Conservation (phyloP, 2,113 vertebrate genomes). For the Elachura formosa region DNA sequence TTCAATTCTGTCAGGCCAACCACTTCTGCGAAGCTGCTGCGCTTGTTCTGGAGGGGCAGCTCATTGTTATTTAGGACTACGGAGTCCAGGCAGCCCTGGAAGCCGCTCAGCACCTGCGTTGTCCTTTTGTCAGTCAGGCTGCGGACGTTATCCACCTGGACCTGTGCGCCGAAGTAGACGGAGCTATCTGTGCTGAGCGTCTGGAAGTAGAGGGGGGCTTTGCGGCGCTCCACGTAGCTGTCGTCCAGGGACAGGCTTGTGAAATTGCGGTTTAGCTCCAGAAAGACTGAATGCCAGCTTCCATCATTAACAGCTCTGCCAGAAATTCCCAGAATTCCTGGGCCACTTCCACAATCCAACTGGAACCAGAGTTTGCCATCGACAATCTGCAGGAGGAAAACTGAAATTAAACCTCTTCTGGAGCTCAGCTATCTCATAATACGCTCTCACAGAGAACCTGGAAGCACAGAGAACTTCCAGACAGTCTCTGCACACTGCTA, state of each 20-base stretch:
- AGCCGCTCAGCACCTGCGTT: slow-evolving; percentile 81
- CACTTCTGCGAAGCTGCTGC: slow-evolving; percentile 89
- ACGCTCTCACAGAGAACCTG: fast-evolving
- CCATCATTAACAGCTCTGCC: slow-evolving; percentile 88
- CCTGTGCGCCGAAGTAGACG: slow-evolving; percentile 92
- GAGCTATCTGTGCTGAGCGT: slow-evolving; percentile 78
- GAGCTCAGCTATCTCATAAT: neutral
- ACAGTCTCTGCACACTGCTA: neutral
- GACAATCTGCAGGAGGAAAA: slow-evolving; percentile 77
- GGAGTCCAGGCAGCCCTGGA: slow-evolving; percentile 95
- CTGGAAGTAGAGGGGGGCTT: slow-evolving; percentile 78
- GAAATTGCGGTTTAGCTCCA: slow-evolving; percentile 91
- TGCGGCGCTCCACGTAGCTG: slow-evolving; percentile 88
- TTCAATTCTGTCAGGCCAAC: slow-evolving; percentile 91
- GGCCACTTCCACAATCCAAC: slow-evolving; percentile 82
- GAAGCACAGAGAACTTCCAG: neutral
- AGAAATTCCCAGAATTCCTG: slow-evolving; percentile 87
- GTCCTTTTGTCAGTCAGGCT: slow-evolving; percentile 82
- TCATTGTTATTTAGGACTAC: slow-evolving; percentile 88
- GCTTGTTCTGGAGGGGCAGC: slow-evolving; percentile 93
- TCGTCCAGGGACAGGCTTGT: slow-evolving; percentile 92
- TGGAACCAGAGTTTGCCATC: slow-evolving; percentile 94
- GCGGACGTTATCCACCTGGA: slow-evolving; percentile 81
- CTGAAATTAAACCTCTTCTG: neutral
- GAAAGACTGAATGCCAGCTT: slow-evolving; percentile 89